Evolutionary conservation across 2,797 vertebrate species (phyloP).

Genomic region (Scomberomorus guttatus): DNA sequence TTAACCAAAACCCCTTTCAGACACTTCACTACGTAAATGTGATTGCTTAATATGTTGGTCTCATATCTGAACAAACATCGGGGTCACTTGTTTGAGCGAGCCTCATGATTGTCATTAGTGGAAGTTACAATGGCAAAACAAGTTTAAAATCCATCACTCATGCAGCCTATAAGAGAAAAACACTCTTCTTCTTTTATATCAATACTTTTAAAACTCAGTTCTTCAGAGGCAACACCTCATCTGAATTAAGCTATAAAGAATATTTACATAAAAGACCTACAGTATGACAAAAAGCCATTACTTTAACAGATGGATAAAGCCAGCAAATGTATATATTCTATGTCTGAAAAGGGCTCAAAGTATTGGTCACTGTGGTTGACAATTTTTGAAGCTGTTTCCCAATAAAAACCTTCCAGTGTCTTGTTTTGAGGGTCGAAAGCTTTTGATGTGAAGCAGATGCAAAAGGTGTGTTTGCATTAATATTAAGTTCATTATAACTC

Average conservation of each 20-base stretch:
- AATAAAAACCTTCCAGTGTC: constrained; percentile 15
- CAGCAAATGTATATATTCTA: neutral
- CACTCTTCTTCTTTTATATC: neutral
- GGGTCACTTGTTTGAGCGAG: neutral
- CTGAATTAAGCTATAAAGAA: neutral
- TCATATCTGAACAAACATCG: neutral
- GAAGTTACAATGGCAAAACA: neutral
- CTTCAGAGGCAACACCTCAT: neutral
- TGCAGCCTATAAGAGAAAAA: neutral
- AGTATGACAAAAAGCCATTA: neutral
- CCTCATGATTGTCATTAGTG: constrained; percentile 2
- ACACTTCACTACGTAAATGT: neutral
- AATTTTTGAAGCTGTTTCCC: neutral
- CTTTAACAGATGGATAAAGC: neutral
- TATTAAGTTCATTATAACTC: constrained; percentile 36
- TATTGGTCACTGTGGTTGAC: neutral
- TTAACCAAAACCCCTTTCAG: neutral
- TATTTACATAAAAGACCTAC: constrained; percentile 8
- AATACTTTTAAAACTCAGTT: constrained; percentile 1
- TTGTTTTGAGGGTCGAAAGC: constrained; percentile 28
- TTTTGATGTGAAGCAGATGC: constrained; percentile 50
- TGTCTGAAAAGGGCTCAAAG: constrained; percentile 1
- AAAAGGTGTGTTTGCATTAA: constrained; percentile 39
- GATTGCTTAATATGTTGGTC: too few relatives aligned
- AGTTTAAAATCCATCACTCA: constrained; percentile 5